Evolutionary conservation across 1,140 invertebrate species (phyloP), one percentile per base, ranked within the genome.

Genomic region (Ips typographus): DNA sequence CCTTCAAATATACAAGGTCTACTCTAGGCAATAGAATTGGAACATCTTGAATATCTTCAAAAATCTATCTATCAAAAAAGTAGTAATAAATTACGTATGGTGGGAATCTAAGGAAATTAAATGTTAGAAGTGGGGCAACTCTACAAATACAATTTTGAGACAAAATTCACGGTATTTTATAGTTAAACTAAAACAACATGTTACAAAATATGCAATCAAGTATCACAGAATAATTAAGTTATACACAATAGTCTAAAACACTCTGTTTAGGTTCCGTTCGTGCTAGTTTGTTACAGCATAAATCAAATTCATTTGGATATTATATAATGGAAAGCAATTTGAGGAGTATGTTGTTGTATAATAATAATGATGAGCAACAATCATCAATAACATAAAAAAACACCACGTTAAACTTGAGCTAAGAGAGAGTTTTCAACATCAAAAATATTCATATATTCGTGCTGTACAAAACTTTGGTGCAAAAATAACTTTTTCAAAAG

Each of bases 361-460:
- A 6, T 49, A 6, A 6, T 49, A 49, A 3, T 3, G 6, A 49
- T 49, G 44, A 49, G 22, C 44, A 49, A 22, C 3, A 49, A 22
- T 22, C 44, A 6, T 49, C 6, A 49, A 49, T 8, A 49, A 40
- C 22, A 57, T 38, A 8, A 57, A 39, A 8, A 57, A 57, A 57
- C 55, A 42, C 60, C 49, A 43, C 8, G 60, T 63, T 40, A 63
- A 63, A 40, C 22, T 63, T 63, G 60, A 63, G 60, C 60, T 63
- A 63, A 22, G 22, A 22, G 22, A 22, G 22, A 22, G 60, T 63
- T 60, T 42, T 63, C 60, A 63, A 63, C 60, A 63, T 63, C 60
- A 63, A 63, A 63, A 63, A 63, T 63, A 63, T 63, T 63, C 60
- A 63, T 63, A 63, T 63, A 63, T 63, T 63, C 38, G 60, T 63